These are phyloP conservation scores for Microdon myrmicae DNA, from an alignment of 2,888 invertebrate genomes.

Conservation along the genomic window DNA sequence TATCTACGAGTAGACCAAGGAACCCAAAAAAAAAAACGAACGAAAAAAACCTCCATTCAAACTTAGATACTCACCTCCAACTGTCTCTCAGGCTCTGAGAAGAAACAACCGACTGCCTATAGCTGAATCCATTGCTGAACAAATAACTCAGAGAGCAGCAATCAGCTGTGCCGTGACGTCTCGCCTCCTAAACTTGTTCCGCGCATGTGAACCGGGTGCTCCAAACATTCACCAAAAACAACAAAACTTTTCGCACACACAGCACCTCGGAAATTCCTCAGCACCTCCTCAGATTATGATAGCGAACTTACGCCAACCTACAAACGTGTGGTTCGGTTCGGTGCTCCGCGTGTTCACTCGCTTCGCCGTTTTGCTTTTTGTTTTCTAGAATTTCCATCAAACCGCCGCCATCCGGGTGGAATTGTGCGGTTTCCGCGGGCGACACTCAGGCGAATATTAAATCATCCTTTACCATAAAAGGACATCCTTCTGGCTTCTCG, in stretches of 20 bases:
- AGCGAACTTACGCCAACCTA: constrained; percentile 49
- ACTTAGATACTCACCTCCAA: constrained; percentile 1
- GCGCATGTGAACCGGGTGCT: constrained; percentile 35
- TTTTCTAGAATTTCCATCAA: too few species aligned
- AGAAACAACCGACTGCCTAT: not conserved
- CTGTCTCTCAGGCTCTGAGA: too few species aligned
- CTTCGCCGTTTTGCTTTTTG: constrained; percentile 45
- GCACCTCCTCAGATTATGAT: constrained; percentile 50
- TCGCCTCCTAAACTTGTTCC: constrained; percentile 8
- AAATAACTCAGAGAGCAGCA: constrained; percentile 16
- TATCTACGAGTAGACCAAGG: too few species aligned
- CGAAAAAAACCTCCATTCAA: constrained; percentile 5
- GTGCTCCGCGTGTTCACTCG: constrained; percentile 44
- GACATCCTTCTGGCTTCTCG: too few species aligned
- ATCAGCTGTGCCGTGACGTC: constrained; percentile 31
- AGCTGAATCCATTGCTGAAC: constrained; percentile 38
- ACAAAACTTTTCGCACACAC: constrained; percentile 37
- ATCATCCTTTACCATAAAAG: too few species aligned
- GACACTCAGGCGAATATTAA: too few species aligned
- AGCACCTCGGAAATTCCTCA: constrained; percentile 32
- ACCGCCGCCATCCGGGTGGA: too few species aligned
- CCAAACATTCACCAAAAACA: constrained; percentile 13
- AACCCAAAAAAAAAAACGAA: too few species aligned
- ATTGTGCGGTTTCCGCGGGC: too few species aligned
- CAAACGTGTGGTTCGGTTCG: constrained; percentile 49